Conservation (phyloP, 1,140 invertebrate species). For the Caenorhabditis inopinata region DNA sequence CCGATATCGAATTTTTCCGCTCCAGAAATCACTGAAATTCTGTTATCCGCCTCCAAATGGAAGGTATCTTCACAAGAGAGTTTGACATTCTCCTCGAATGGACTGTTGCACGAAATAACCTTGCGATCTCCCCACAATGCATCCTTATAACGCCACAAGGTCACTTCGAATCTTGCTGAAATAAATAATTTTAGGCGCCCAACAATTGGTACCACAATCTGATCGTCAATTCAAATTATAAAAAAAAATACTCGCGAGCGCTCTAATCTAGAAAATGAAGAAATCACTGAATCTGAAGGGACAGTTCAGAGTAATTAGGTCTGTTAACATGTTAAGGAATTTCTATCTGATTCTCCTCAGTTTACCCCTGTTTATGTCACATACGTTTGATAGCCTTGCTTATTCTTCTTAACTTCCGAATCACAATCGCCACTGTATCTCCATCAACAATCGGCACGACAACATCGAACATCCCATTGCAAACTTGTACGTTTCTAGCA, state of each 20-base stretch:
- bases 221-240: too few species aligned
- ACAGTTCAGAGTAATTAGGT: too few species aligned
- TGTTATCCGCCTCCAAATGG: constrained; percentile 11
- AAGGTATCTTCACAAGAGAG: constrained; percentile 1
- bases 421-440: constrained; percentile 17
- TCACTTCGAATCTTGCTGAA: constrained; percentile 42
- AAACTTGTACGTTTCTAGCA: constrained; percentile 38
- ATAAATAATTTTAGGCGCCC: neutral
- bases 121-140: constrained; percentile 23
- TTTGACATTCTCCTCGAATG: constrained; percentile 31
- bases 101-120: constrained; percentile 12
- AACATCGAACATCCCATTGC: constrained; percentile 42
- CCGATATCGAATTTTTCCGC: neutral
- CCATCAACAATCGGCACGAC: constrained; percentile 31
- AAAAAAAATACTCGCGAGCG: too few species aligned
- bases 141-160: constrained; percentile 40
- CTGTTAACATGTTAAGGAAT: neutral
- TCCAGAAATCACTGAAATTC: constrained; percentile 8
- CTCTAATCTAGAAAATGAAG: too few species aligned
- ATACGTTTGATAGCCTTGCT: constrained; percentile 43
- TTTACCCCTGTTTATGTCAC: too few species aligned
- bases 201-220: too few species aligned
- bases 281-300: too few species aligned
- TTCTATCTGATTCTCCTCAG: neutral
- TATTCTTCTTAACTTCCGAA: constrained; percentile 34